Evolutionary conservation across 2,797 vertebrate genomes (phyloP).

Genomic region (Cirrhinus mrigala): DNA sequence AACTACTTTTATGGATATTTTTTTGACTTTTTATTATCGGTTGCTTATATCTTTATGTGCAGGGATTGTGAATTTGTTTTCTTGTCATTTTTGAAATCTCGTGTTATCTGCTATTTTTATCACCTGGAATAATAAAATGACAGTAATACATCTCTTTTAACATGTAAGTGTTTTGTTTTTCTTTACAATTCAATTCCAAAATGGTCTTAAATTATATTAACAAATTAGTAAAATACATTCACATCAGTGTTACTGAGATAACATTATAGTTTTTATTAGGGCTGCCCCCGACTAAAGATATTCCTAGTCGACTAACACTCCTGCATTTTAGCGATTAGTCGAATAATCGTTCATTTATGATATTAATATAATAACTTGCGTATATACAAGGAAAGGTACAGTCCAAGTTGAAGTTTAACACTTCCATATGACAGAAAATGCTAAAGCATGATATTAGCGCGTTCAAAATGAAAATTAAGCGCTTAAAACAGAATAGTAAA

Average conservation of each 20-base stretch:
- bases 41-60: conserved; percentile 66
- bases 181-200: neutral
- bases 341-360: no score
- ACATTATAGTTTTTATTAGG: neutral
- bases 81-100: conserved; percentile 67
- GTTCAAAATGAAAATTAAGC: no score
- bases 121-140: conserved; percentile 64
- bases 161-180: no score
- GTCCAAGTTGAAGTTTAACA: no score
- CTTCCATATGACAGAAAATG: no score
- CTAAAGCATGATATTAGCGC: no score
- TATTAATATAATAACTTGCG: no score
- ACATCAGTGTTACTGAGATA: neutral
- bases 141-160: conserved; percentile 23
- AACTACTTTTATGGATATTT: neutral
- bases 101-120: conserved; percentile 77
- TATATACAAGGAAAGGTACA: no score
- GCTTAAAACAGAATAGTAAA: no score
- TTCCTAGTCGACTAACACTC: no score
- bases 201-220: neutral
- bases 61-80: conserved; percentile 61
- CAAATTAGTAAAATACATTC: neutral
- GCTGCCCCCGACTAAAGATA: no score
- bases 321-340: no score
- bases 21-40: conserved; percentile 50